A percentile compares a stretch with the other conserved stretches of the same genome.
phyloP scores from a whole-genome alignment of 2,113 vertebrate species.

The Ptilonorhynchus violaceus region DNA sequence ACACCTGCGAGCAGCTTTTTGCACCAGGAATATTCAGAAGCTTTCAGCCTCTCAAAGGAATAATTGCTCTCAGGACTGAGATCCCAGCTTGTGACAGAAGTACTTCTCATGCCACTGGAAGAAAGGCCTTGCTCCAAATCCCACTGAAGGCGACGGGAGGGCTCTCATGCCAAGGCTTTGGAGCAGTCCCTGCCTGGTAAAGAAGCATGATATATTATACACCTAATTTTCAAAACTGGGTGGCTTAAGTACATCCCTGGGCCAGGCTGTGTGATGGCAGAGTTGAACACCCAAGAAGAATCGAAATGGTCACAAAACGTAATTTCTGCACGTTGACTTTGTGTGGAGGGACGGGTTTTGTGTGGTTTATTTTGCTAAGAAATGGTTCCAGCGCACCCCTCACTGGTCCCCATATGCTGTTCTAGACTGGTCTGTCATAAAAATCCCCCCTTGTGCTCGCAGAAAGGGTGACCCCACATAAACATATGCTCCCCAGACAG shows the following conservation, averaged over 20 bases:
- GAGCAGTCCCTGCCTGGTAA: background rate
- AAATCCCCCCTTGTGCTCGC: background rate
- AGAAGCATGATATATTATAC: background rate
- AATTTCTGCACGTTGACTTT: background rate
- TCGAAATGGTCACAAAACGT: background rate
- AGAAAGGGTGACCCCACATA: conserved; percentile 4
- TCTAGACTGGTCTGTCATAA: conserved; percentile 31
- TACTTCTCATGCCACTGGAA: background rate
- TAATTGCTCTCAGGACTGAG: background rate
- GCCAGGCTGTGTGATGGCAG: background rate
- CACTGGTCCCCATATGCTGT: conserved; percentile 20
- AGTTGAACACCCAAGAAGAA: background rate
- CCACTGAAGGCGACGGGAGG: background rate
- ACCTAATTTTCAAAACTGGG: background rate
- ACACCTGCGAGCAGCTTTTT: background rate
- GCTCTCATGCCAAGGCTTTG: background rate
- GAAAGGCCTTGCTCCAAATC: background rate
- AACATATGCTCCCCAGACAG: conserved; percentile 53
- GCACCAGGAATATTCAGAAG: background rate
- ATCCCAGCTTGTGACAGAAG: background rate
- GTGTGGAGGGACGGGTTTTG: fast-evolving
- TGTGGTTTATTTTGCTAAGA: background rate
- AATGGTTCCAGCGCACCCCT: background rate
- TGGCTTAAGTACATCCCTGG: background rate
- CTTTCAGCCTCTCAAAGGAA: background rate